Base-by-base conservation (phyloP, 2,797 vertebrate species). In the Bradypodion ventrale region DNA sequence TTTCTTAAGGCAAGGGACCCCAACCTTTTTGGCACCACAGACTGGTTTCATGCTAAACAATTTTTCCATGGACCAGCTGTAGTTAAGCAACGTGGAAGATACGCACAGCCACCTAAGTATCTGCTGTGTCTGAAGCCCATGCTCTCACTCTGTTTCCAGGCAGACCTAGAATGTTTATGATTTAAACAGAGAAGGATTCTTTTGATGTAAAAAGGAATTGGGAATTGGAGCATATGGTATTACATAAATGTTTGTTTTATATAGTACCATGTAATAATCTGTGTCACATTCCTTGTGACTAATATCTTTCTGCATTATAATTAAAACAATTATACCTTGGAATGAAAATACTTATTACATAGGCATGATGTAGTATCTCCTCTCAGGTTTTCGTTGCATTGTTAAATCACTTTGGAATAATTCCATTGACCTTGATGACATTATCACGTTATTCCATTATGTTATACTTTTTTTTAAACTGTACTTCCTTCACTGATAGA, bases 281-380 rank as follows among this genome's bases (percentile, higher is more conserved):
- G n/a, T 69, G 76, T 32, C 60, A 63, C 40, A 76, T 83, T 70
- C 60, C 56, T 52, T 69, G 59, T 40, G 25, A 69, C 72, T 69
- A 78, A 78, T 78, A 46, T 16, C 27, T 62, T 56, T 70, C 32
- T 21, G 44, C 78, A 60, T 82, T 63, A 76, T 62, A 75, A 40
- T 77, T 59, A 79, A 80, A 59, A 27, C 29, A 83, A 85, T 79
- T 84, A 87, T 82, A 80, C 12, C 21, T 27, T 72, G n/a, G 10
- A 40, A 79, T 85, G 56, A 81, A 25, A 84, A 83, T 66, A 25
- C 32, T 80, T 72, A 72, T 12, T 62, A 81, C 2, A 69, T 5
- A 68, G 56, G 27, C 37, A 23, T 78, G 40, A 75, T 79, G 10
- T 76, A 23, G 23, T 37, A 75, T 83, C 42, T 40, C 44, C 56